phyloP scores from a whole-genome alignment of 2,888 invertebrate genomes.

The Lacanobia wlatinum region DNA sequence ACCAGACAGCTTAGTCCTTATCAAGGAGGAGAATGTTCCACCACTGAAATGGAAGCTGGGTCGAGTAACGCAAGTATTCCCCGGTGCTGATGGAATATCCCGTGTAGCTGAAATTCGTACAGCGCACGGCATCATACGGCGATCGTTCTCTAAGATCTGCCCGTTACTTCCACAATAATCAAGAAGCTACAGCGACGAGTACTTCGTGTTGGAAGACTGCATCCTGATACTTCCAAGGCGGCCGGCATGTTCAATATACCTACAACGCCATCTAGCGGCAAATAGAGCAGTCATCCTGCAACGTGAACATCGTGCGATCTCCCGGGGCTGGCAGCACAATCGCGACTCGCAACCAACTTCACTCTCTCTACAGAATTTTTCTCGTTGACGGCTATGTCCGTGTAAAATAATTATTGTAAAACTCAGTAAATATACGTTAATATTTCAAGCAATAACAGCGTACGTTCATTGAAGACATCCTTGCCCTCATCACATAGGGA shows the following conservation, averaged over 20 bases:
- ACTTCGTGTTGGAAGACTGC: conserved; percentile 3
- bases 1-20: neutral
- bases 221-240: neutral
- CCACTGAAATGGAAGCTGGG: conserved; percentile 3
- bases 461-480: too few species aligned
- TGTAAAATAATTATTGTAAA: too few species aligned
- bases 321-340: too few species aligned
- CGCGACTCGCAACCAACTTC: too few species aligned
- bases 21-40: conserved; percentile 12
- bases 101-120: conserved; percentile 8
- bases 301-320: too few species aligned
- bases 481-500: too few species aligned
- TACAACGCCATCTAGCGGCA: conserved; percentile 7
- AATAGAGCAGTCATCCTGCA: neutral
- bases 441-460: too few species aligned
- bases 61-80: conserved; percentile 1
- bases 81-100: conserved; percentile 14
- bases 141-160: conserved; percentile 16
- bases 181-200: neutral
- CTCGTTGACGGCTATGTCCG: too few species aligned
- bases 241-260: neutral
- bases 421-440: too few species aligned
- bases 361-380: too few species aligned
- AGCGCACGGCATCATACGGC: neutral
- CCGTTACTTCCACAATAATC: neutral